Base-by-base conservation (phyloP, 2,888 invertebrate species). In the Romanomermis culicivorax region DNA sequence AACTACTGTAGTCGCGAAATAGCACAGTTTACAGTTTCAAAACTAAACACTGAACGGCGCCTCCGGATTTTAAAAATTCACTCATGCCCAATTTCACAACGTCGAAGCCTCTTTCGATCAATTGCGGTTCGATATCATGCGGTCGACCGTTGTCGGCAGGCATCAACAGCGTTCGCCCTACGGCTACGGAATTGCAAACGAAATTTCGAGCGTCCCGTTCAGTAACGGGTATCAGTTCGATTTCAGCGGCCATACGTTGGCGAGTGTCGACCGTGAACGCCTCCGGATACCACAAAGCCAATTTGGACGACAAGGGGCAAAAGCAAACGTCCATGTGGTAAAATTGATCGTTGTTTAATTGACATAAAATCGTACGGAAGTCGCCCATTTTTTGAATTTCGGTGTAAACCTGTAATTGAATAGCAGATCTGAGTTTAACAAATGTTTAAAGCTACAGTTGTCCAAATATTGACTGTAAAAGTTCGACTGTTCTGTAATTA, bases 1-100 rank as follows among this genome's bases (percentile, higher is more conserved):
- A n/a, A n/a, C n/a, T n/a, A n/a, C n/a, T n/a, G n/a, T n/a, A n/a
- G n/a, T n/a, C n/a, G n/a, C n/a, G n/a, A n/a, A n/a, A n/a, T n/a
- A n/a, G n/a, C n/a, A n/a, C n/a, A n/a, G n/a, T n/a, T 42, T 17
- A 66, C n/a, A 67, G 57, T 57, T 67, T 63, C 24, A 67, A 52
- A 17, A 67, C 63, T 11, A 67, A 55, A 53, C 67, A 67, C 57
- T 67, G 67, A 53, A 65, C 65, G 11, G 67, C 67, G 29, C 67
- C 67, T 26, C 67, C 67, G 53, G 64, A 62, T 59, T 67, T 67
- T 64, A 67, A 64, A 57, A 67, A 67, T 55, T 67, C 67, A 55
- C 63, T 63, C 67, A 67, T 64, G 55, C 65, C 65, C 7, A 64
- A 60, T 54, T 68, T 64, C 2, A 57, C 57, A 20, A 64, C 63